Conservation (phyloP, 2,888 invertebrate genomes). For the Sphaeridia pumilis region DNA sequence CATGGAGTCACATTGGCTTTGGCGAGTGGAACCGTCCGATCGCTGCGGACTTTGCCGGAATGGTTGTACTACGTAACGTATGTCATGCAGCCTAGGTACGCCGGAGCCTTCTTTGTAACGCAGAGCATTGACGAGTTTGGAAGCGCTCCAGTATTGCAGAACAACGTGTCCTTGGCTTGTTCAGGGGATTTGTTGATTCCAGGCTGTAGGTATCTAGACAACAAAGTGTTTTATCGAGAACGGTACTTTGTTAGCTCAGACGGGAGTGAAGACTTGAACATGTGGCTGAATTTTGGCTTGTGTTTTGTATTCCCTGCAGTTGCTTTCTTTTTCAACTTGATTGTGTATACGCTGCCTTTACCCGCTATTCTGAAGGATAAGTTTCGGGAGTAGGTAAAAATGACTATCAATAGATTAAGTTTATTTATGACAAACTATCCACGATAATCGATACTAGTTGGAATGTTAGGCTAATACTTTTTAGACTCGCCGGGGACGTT, state of each 20-base stretch:
- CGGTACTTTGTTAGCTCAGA: slow-evolving; percentile 46
- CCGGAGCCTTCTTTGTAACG: slow-evolving; percentile 60
- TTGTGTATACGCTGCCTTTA: slow-evolving; percentile 71
- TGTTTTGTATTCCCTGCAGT: slow-evolving; percentile 72
- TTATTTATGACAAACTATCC: no score
- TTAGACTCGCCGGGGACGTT: no score
- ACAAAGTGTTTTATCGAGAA: slow-evolving; percentile 59
- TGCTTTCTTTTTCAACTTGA: slow-evolving; percentile 67
- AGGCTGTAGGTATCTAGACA: slow-evolving; percentile 56
- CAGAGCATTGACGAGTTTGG: slow-evolving; percentile 42
- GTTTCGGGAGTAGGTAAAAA: slow-evolving; percentile 56
- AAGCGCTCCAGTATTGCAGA: not conserved
- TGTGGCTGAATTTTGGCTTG: slow-evolving; percentile 67
- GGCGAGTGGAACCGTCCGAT: slow-evolving; percentile 44
- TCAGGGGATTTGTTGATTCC: not conserved
- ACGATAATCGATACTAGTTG: no score
- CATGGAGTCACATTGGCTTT: slow-evolving; percentile 19
- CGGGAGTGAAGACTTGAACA: slow-evolving; percentile 48
- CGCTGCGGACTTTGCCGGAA: slow-evolving; percentile 63
- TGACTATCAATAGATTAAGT: not conserved
- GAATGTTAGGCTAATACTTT: no score
- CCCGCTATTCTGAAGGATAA: slow-evolving; percentile 75
- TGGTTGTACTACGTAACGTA: slow-evolving; percentile 72
- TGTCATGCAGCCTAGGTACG: slow-evolving; percentile 66
- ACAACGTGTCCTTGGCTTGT: not conserved